A percentile compares a stretch with the other conserved stretches of the same genome.
Conservation (phyloP, 1,140 invertebrate species). For the Ephestia elutella region DNA sequence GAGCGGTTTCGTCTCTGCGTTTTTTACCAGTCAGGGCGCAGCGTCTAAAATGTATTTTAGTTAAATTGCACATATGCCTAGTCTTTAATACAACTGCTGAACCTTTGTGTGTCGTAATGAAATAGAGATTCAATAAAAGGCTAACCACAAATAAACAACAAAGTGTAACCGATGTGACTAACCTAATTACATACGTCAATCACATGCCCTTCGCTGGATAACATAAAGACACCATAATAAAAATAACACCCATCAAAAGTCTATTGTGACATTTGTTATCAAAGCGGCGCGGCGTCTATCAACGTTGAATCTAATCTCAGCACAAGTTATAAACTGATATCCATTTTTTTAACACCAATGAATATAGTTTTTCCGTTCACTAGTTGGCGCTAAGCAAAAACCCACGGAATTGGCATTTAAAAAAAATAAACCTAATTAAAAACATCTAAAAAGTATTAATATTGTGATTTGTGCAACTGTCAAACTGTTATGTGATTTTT, state of each 20-base stretch:
- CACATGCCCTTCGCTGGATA: conserved; percentile 33
- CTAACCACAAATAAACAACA: not conserved
- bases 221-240: conserved; percentile 48
- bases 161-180: not conserved
- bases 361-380: no score
- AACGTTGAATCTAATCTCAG: conserved; percentile 19
- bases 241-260: conserved; percentile 48
- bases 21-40: no score
- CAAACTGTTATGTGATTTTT: no score
- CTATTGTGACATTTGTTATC: conserved; percentile 57
- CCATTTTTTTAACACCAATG: not conserved
- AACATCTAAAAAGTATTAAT: no score
- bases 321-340: conserved; percentile 17
- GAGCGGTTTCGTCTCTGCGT: no score
- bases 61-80: no score
- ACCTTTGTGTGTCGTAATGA: not conserved
- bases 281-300: conserved; percentile 31
- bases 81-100: not conserved
- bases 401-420: no score
- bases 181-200: conserved; percentile 3
- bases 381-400: no score
- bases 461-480: no score
- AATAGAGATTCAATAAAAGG: not conserved
- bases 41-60: no score
- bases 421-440: no score